Conservation (phyloP, 2,113 vertebrate genomes). For the Jacana jacana region DNA sequence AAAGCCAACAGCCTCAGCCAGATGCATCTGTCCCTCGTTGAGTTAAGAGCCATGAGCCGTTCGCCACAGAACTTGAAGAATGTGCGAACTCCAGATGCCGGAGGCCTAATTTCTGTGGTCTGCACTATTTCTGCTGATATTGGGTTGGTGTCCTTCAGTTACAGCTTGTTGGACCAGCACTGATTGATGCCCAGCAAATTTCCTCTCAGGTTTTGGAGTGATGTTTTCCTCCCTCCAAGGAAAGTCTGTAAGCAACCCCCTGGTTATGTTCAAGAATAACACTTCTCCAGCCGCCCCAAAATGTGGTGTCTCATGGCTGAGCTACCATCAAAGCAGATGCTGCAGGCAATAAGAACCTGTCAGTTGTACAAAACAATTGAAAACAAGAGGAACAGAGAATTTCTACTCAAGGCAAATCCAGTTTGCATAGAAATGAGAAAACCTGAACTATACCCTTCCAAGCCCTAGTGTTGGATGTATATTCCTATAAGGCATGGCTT, state of each 20-base stretch:
- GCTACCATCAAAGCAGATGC: not conserved
- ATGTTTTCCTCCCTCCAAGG: not conserved
- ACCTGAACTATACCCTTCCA: not conserved
- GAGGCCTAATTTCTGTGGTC: not conserved
- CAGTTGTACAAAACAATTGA: not conserved
- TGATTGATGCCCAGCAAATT: not conserved
- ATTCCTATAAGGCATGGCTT: not conserved
- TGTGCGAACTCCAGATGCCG: not conserved
- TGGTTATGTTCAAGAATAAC: not conserved
- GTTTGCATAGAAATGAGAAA: not conserved
- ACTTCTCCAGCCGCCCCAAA: not conserved
- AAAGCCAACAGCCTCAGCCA: not conserved
- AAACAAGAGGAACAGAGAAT: not conserved
- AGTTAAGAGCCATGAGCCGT: not conserved
- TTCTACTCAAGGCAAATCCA: not conserved
- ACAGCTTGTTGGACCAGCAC: not conserved
- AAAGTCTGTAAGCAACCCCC: not conserved
- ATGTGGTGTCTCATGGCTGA: rapidly evolving
- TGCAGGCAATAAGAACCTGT: not conserved
- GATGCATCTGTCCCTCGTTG: not conserved
- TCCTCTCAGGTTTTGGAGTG: not conserved
- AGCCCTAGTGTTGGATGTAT: not conserved
- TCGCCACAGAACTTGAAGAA: not conserved
- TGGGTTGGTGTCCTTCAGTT: not conserved
- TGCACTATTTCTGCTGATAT: not conserved